Evolutionary conservation across 2,797 vertebrate genomes (phyloP).

Genomic region (Euthynnus affinis): DNA sequence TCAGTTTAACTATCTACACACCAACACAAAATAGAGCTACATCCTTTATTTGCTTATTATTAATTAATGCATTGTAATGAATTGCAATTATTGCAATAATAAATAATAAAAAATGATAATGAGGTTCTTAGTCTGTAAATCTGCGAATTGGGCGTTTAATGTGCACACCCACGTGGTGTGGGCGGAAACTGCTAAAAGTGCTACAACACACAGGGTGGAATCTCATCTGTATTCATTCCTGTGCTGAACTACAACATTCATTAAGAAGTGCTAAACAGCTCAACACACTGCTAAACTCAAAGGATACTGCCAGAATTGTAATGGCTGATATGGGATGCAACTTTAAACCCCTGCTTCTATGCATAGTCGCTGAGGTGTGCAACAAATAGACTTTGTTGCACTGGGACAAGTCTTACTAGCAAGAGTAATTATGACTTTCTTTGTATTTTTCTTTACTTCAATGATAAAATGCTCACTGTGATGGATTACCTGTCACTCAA

Average conservation of each 20-base stretch:
- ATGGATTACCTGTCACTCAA: not conserved
- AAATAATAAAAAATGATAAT: slow-evolving; percentile 30
- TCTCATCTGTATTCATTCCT: slow-evolving; percentile 44
- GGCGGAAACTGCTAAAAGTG: slow-evolving; percentile 18
- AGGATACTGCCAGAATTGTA: slow-evolving; percentile 22
- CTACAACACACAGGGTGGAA: slow-evolving; percentile 41
- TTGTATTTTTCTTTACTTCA: slow-evolving; percentile 3
- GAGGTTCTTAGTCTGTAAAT: slow-evolving; percentile 13
- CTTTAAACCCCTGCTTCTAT: slow-evolving; percentile 13
- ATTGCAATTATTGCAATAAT: not conserved
- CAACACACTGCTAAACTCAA: slow-evolving; percentile 29
- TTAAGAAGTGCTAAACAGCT: slow-evolving; percentile 46
- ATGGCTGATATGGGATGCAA: slow-evolving; percentile 15
- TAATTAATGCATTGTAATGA: slow-evolving; percentile 9
- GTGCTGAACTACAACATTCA: slow-evolving; percentile 46
- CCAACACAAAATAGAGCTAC: not conserved
- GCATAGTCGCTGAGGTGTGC: not conserved
- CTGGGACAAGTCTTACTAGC: not conserved
- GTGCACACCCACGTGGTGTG: slow-evolving; percentile 12
- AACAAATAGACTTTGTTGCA: not conserved
- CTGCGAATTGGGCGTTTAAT: not conserved
- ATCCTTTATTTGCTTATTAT: not conserved
- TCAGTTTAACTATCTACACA: slow-evolving; percentile 2
- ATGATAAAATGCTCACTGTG: not conserved
- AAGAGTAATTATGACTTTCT: not conserved